These are phyloP conservation scores for Equus przewalskii DNA, from an alignment of 2,113 vertebrate species.

Conservation along the genomic window DNA sequence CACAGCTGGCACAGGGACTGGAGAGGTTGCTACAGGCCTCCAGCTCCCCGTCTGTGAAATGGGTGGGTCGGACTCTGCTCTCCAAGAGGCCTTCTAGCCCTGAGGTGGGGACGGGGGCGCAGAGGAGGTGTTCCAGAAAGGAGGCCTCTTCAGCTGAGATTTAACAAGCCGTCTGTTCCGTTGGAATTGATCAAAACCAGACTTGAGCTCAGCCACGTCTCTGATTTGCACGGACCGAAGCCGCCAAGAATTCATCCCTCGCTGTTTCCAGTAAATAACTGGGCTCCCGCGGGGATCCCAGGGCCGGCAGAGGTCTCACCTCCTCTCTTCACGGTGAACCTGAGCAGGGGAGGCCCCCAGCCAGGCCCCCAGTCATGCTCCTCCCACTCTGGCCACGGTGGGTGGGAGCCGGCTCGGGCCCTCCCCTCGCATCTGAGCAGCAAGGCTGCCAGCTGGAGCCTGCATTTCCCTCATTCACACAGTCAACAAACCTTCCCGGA, in stretches of 20 bases:
- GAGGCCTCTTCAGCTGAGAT: conserved; percentile 50
- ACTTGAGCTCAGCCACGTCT: conserved; percentile 64
- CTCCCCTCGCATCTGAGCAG: rapidly evolving
- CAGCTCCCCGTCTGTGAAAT: conserved; percentile 46
- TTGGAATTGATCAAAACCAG: conserved; percentile 84
- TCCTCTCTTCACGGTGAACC: conserved; percentile 43
- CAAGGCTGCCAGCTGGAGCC: not conserved
- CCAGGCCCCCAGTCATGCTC: not conserved
- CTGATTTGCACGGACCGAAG: conserved; percentile 44
- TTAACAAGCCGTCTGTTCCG: conserved; percentile 76
- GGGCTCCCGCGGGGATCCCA: conserved; percentile 45
- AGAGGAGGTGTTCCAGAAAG: not conserved
- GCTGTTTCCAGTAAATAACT: conserved; percentile 71
- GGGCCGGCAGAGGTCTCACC: conserved; percentile 50
- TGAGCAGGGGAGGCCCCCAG: not conserved
- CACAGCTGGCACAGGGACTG: not conserved
- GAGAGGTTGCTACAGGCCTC: not conserved
- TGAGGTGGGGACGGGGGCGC: not conserved
- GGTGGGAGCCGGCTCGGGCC: not conserved
- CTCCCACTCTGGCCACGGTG: rapidly evolving
- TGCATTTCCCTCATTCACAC: rapidly evolving
- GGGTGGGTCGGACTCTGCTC: not conserved
- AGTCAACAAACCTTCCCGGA: not conserved
- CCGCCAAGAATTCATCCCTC: conserved; percentile 70
- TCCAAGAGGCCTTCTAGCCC: conserved; percentile 2